These are phyloP conservation scores for Drosophila bifasciata DNA, from an alignment of 1,140 invertebrate species.

Conservation along the genomic window DNA sequence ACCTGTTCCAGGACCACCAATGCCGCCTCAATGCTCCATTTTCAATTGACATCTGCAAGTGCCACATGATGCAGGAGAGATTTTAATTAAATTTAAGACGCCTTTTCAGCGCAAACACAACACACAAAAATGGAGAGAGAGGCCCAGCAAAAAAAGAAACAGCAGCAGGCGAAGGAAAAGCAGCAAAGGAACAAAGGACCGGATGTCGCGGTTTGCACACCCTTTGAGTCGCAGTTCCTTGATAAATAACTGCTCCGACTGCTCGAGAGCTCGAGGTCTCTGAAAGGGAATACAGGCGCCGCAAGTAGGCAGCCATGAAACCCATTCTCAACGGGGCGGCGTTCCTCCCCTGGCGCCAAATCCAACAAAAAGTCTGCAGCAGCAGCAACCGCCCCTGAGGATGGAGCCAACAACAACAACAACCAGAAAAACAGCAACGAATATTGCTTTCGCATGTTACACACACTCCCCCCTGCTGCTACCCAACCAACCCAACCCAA, in stretches of 20 bases:
- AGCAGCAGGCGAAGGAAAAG: neutral
- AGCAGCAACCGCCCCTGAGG: conserved; percentile 5
- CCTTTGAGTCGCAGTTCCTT: neutral
- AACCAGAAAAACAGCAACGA: conserved; percentile 40
- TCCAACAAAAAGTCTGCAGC: neutral
- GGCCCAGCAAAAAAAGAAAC: neutral
- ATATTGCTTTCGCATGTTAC: conserved; percentile 69
- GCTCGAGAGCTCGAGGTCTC: too few species aligned
- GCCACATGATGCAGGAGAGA: conserved; percentile 47
- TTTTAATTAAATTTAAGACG: conserved; percentile 83
- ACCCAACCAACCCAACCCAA: neutral
- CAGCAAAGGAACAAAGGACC: too few species aligned
- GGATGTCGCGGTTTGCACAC: too few species aligned
- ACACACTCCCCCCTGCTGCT: conserved; percentile 42
- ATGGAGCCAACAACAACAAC: conserved; percentile 21
- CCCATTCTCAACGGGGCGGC: conserved; percentile 28
- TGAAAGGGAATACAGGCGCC: too few species aligned
- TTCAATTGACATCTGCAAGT: conserved; percentile 28
- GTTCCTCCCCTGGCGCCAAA: too few species aligned
- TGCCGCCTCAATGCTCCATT: neutral
- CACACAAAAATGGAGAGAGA: neutral
- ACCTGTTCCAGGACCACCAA: conserved; percentile 11
- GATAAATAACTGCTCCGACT: too few species aligned
- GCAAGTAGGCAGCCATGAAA: conserved; percentile 38
- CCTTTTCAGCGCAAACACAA: conserved; percentile 63